Evolutionary conservation across 2,797 vertebrate species (phyloP).

Genomic region (Cetoscarus ocellatus): DNA sequence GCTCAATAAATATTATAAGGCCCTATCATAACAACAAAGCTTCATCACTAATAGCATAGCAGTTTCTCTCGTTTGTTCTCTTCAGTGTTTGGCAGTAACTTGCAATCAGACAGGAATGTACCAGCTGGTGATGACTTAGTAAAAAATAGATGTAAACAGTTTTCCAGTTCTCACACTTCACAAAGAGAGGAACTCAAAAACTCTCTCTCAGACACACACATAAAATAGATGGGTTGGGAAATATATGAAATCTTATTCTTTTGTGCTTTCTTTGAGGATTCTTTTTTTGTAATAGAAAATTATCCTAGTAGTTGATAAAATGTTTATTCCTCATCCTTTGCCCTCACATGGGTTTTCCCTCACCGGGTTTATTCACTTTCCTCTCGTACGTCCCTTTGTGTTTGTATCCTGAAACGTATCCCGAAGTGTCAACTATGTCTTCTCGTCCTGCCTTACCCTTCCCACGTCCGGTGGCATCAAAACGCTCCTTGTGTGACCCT

Average conservation of each 20-base stretch:
- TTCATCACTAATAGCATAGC: conserved; percentile 54
- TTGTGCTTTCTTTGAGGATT: conserved; percentile 81
- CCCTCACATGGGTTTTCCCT: conserved; percentile 80
- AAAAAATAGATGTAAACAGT: conserved; percentile 86
- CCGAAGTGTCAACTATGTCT: conserved; percentile 92
- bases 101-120: conserved; percentile 84
- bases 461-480: conserved; percentile 92
- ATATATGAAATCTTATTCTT: conserved; percentile 76
- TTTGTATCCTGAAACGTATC: conserved; percentile 97
- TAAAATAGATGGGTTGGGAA: conserved; percentile 66
- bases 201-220: conserved; percentile 51
- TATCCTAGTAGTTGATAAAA: conserved; percentile 67
- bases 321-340: conserved; percentile 59
- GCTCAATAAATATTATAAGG: conserved; percentile 69
- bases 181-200: conserved; percentile 75
- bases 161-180: conserved; percentile 87
- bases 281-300: conserved; percentile 71
- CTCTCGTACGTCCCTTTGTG: conserved; percentile 94
- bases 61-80: conserved; percentile 59
- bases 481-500: conserved; percentile 96
- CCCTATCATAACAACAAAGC: conserved; percentile 63
- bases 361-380: conserved; percentile 86
- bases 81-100: conserved; percentile 79
- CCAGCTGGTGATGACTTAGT: conserved; percentile 83
- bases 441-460: conserved; percentile 95